phyloP scores from a whole-genome alignment of 2,888 invertebrate species.

The Salticus scenicus region DNA sequence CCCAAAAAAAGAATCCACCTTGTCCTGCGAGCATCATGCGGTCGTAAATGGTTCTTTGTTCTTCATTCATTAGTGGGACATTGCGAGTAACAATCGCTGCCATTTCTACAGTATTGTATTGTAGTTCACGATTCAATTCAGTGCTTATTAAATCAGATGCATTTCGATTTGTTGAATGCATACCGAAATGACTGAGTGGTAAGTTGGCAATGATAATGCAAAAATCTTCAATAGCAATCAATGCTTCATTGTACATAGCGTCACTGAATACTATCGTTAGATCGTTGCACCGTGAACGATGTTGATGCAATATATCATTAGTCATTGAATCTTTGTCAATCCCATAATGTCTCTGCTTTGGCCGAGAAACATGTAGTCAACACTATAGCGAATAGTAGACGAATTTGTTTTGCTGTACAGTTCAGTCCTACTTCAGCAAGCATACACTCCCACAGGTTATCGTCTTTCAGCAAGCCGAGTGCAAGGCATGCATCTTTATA shows the following conservation, averaged over 20 bases:
- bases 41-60: constrained; percentile 10
- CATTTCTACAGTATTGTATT: constrained; percentile 24
- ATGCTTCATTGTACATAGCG: constrained; percentile 49
- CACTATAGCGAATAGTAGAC: no score
- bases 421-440: no score
- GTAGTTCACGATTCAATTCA: constrained; percentile 29
- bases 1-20: no score
- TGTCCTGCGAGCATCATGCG: background rate
- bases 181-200: background rate
- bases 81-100: constrained; percentile 36
- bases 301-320: constrained; percentile 26
- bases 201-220: constrained; percentile 37
- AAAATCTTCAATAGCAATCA: constrained; percentile 44
- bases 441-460: no score
- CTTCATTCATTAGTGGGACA: constrained; percentile 29
- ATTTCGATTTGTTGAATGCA: no score
- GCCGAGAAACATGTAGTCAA: no score
- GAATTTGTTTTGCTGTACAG: no score
- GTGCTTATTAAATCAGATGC: background rate
- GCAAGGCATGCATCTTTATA: no score
- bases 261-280: constrained; percentile 36
- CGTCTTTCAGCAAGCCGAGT: no score
- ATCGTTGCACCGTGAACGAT: constrained; percentile 27
- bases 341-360: no score
- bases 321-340: constrained; percentile 26